Evolutionary conservation across 2,113 vertebrate genomes (phyloP).

Genomic region (Donacobius atricapilla): DNA sequence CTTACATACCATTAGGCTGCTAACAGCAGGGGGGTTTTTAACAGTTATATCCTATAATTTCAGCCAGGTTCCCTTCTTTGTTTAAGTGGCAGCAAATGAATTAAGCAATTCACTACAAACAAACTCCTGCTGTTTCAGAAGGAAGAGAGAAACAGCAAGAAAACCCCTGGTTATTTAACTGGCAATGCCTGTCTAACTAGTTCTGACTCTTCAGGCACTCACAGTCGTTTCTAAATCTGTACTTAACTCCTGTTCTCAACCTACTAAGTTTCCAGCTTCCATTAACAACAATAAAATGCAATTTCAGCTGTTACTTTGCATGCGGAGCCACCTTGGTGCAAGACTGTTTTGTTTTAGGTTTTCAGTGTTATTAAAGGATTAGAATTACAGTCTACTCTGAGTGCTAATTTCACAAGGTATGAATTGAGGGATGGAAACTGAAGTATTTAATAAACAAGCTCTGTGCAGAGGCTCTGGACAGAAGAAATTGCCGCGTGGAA

Average conservation of each 20-base stretch:
- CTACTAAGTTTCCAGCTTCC: conserved; percentile 21
- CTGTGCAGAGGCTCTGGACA: not conserved
- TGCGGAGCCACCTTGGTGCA: not conserved
- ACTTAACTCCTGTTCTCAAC: conserved; percentile 36
- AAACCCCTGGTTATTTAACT: conserved; percentile 6
- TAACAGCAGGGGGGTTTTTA: not conserved
- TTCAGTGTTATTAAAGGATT: conserved; percentile 35
- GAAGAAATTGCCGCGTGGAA: not conserved
- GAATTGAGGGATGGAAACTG: not conserved
- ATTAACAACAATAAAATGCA: conserved; percentile 25
- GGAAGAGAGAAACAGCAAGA: not conserved
- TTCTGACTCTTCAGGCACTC: not conserved
- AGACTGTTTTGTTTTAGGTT: conserved; percentile 38
- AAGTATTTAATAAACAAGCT: conserved; percentile 9
- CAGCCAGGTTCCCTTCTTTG: conserved; percentile 19
- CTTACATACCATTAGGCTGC: not conserved
- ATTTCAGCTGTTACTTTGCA: conserved; percentile 31
- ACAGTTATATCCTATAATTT: conserved; percentile 24
- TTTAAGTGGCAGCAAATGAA: conserved; percentile 38
- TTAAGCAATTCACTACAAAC: conserved; percentile 37
- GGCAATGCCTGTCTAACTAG: not conserved
- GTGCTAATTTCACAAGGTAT: not conserved
- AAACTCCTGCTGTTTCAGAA: conserved; percentile 21
- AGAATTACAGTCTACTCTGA: not conserved
- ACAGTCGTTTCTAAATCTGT: not conserved